Percentiles rank a stretch among this genome's conserved stretches.
Conservation (phyloP, 92 coral and sea anemone species). For the Palythoa heliodiscus region DNA sequence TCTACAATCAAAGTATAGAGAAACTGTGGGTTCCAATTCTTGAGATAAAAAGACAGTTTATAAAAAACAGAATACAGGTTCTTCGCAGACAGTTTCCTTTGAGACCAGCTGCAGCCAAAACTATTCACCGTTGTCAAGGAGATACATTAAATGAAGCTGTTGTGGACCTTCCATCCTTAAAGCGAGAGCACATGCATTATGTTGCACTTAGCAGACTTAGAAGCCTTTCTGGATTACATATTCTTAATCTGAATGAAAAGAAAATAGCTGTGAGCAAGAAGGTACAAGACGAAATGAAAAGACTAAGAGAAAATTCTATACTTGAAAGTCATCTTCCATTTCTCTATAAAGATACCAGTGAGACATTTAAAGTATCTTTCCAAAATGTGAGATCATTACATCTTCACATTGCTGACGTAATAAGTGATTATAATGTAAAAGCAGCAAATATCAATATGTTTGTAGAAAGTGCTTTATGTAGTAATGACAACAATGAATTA, state of each 20-base stretch:
- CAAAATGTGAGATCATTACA: conserved; percentile 58
- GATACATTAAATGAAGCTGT: conserved; percentile 71
- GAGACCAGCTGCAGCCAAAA: conserved; percentile 71
- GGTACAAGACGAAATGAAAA: conserved; percentile 69
- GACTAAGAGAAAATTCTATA: conserved; percentile 60
- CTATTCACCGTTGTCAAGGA: conserved; percentile 77
- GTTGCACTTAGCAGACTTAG: conserved; percentile 69
- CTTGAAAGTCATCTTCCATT: conserved; percentile 33
- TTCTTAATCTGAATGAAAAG: conserved; percentile 65
- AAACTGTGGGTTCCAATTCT: conserved; percentile 63
- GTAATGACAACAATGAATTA: conserved; percentile 38
- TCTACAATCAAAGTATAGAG: conserved; percentile 44
- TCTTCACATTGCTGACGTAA: conserved; percentile 58
- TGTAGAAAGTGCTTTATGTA: conserved; percentile 42
- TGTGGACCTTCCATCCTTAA: conserved; percentile 66
- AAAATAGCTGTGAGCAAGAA: conserved; percentile 64
- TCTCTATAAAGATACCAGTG: conserved; percentile 4
- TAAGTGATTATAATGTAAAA: conserved; percentile 60
- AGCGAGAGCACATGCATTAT: conserved; percentile 72
- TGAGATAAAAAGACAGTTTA: conserved; percentile 66
- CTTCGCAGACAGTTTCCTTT: conserved; percentile 68
- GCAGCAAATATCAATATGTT: conserved; percentile 16
- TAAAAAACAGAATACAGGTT: conserved; percentile 41
- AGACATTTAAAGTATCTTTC: conserved; percentile 38
- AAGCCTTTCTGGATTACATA: conserved; percentile 62